Base-by-base conservation (phyloP, 1,140 invertebrate species). In the Cherax quadricarinatus region DNA sequence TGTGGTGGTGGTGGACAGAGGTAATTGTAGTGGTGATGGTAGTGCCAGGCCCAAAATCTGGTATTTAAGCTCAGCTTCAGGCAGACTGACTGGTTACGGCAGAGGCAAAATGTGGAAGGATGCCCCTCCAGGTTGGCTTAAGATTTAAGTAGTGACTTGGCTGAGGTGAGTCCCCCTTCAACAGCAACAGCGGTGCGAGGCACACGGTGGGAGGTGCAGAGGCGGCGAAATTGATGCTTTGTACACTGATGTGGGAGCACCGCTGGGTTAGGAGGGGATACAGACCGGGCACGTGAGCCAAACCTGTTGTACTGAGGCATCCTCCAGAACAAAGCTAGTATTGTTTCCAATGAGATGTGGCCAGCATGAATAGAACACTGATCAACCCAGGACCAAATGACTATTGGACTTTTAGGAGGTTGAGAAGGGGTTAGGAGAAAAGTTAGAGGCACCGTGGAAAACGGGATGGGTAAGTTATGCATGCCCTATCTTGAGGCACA, bases 131-230 rank as follows among this genome's bases (percentile, higher is more conserved):
- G 81, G 81, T 24, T 60, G 81, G 81, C 81, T 51, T 6, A 83
- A 21, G 81, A 75, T 51, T 87, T 30, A 57, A 51, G 70, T 48
- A 60, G 48, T 41, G 30, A 81, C 24, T 18, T 79, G 49, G 79
- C 30, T 49, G 30, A n/a, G 30, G 75, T 82, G 48, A 57, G 79
- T 41, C 78, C 78, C 75, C 53, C 24, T 41, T 73, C 79, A 41
- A 82, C 78, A 62, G 30, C 78, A 49, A 48, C 78, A 86, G 78
- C 83, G 83, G 84, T 78, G 48, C 79, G 70, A 86, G 89, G 78
- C 89, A 91, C 84, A 86, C 83, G 84, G 70, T 80, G 84, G 75
- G 84, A 79, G 83, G 84, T 82, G 84, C 79, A 57, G 83, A 49
- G 79, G 60, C 30, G 73, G 83, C 89, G 79, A 73, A 73, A 84